Evolutionary conservation across 2,888 invertebrate species (phyloP).

Genomic region (Ectropis crepuscularia): DNA sequence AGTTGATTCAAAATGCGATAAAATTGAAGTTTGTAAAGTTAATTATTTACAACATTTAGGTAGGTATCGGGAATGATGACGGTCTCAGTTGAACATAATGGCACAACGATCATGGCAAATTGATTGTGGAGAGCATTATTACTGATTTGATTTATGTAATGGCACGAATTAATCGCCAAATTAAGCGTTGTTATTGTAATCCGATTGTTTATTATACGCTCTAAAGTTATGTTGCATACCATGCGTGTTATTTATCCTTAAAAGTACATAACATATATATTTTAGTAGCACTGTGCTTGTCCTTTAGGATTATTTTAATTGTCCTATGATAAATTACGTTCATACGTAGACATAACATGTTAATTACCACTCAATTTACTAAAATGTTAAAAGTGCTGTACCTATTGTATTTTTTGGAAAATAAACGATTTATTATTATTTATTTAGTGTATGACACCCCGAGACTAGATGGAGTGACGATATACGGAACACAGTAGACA

Average conservation of each 20-base stretch:
- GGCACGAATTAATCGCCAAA: constrained; percentile 29
- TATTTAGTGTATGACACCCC: no score
- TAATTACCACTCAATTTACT: no score
- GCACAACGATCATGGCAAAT: constrained; percentile 38
- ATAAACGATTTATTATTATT: no score
- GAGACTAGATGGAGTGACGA: no score
- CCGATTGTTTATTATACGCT: constrained; percentile 9
- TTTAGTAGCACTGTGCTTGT: background rate
- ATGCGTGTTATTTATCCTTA: background rate
- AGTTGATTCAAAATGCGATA: no score
- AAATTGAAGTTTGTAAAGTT: no score
- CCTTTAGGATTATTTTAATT: background rate
- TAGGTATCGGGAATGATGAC: constrained; percentile 8
- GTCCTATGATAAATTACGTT: no score
- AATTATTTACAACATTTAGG: background rate
- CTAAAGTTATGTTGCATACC: background rate
- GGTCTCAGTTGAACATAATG: constrained; percentile 29
- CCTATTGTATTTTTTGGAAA: no score
- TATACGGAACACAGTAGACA: no score
- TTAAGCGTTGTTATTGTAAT: constrained; percentile 23
- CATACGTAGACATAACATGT: no score
- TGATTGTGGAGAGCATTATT: constrained; percentile 40
- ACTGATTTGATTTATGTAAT: constrained; percentile 39
- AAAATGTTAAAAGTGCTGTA: no score
- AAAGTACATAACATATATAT: no score